Percentiles rank a stretch among this genome's conserved stretches.
Conservation (phyloP, 2,113 vertebrate species). For the Cynocephalus volans region DNA sequence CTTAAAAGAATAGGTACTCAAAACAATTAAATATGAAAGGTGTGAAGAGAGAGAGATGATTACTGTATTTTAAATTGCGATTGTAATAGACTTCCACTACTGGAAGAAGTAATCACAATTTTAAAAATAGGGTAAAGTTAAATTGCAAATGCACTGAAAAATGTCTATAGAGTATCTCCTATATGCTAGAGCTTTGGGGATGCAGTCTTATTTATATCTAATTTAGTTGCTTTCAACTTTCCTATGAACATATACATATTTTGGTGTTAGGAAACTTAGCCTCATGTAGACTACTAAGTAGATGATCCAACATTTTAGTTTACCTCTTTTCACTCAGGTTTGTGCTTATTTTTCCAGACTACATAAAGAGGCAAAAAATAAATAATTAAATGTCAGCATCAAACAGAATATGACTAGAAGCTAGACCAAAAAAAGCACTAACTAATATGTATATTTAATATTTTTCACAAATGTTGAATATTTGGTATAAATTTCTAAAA, state of each 20-base stretch:
- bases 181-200: not conserved
- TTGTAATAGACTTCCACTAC: not conserved
- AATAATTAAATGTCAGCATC: not conserved
- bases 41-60: not conserved
- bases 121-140: not conserved
- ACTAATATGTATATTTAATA: not conserved
- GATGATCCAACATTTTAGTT: not conserved
- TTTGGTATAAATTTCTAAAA: not conserved
- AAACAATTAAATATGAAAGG: not conserved
- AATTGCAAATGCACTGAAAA: not conserved
- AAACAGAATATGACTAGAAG: not conserved
- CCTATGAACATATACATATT: not conserved
- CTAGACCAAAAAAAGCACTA: not conserved
- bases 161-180: not conserved
- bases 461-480: not conserved
- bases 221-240: not conserved
- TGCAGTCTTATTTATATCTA: not conserved
- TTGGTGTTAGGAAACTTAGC: not conserved
- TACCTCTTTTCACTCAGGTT: not conserved
- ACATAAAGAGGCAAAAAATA: not conserved
- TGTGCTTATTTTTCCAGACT: not conserved
- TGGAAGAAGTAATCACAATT: not conserved
- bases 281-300: not conserved
- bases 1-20: not conserved
- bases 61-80: not conserved